Evolutionary conservation across 2,888 invertebrate genomes (phyloP), one percentile per base, ranked within the genome.

Genomic region (Bruchidius siliquastri): DNA sequence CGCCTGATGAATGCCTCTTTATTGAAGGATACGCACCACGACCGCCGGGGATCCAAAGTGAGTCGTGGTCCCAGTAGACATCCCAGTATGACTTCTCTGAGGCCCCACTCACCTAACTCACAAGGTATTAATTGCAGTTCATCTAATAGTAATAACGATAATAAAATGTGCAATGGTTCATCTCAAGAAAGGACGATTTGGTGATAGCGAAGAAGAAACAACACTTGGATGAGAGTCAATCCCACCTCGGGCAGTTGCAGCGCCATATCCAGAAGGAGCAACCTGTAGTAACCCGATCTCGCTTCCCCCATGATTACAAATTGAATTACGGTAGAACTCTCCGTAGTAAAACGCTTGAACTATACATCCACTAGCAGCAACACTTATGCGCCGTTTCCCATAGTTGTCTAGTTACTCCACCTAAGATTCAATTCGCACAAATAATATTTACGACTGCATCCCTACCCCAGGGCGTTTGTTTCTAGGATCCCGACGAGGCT

Each of bases 1-100:
- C 92, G 97, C 75, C 88, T 97, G 87, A 96, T 96, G 96, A 96
- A 96, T 87, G 96, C 94, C 22, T 95, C 95, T 2, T 86, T 96
- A 80, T 87, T 96, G 82, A 89, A 93, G 82, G 95, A 95, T 82
- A 95, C 95, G 83, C 87, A 94, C 72, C 94, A 94, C 83, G 95
- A 95, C 82, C 90, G 95, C 71, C 91, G 94, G 10, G 94, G 95
- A 68, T 94, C 95, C 20, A 90, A 93, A 32, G 92, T 92, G 74
- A 94, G 94, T 83, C 92, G 92, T 20, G 94, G 92, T 20, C 95
- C 95, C 10, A 95, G 95, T 76, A 89, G 95, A 73, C 95, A 95
- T 84, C 94, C 95, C 70, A 95, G 95, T 85, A 93, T 95, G 89
- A 93, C 93, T 79, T 95, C 95, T 74, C 88, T 96, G 77, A 90